A percentile compares a stretch with the other conserved stretches of the same genome.
Evolutionary conservation across 2,113 vertebrate genomes (phyloP).

Genomic region (Phyllostomus discolor): DNA sequence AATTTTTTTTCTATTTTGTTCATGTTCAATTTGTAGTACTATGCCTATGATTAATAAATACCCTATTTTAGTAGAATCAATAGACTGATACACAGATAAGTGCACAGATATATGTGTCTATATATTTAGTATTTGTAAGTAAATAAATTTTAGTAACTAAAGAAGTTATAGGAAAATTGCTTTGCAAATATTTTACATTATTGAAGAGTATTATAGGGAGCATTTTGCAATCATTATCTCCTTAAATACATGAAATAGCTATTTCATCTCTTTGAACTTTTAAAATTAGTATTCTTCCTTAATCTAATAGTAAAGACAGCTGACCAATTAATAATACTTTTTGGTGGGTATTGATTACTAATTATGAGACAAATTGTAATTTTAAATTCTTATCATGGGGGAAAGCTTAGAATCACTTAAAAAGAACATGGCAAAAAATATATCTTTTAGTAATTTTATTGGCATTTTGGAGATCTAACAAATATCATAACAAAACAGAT

Average conservation of each 20-base stretch:
- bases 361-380: background rate
- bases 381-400: background rate
- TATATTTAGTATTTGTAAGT: background rate
- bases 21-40: background rate
- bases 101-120: background rate
- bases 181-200: background rate
- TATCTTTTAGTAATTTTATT: constrained; percentile 5
- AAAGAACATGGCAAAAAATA: background rate
- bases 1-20: background rate
- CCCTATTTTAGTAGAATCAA: background rate
- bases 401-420: background rate
- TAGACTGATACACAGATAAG: background rate
- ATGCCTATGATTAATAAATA: background rate
- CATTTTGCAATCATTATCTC: background rate
- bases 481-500: background rate
- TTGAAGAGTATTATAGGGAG: background rate
- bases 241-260: background rate
- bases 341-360: background rate
- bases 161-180: background rate
- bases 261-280: background rate
- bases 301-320: background rate
- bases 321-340: background rate
- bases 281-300: background rate
- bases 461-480: background rate
- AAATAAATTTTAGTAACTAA: background rate